These are phyloP conservation scores for Drosophila trapezifrons DNA, from an alignment of 1,140 invertebrate genomes.

Conservation along the genomic window DNA sequence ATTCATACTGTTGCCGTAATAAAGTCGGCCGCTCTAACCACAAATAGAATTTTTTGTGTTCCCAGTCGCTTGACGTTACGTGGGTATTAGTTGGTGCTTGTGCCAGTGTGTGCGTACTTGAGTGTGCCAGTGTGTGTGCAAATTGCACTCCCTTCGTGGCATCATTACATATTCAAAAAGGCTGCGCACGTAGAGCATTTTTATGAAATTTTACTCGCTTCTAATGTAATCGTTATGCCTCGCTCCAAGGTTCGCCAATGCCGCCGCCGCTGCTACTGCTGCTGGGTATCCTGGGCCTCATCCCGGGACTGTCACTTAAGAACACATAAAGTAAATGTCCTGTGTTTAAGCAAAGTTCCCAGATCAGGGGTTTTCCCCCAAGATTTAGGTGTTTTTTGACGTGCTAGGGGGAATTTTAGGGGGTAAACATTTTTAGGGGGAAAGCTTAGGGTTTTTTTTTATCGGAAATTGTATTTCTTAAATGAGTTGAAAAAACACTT, in stretches of 20 bases:
- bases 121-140: constrained; percentile 53
- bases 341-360: constrained; percentile 65
- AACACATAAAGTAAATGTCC: constrained; percentile 75
- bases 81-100: constrained; percentile 39
- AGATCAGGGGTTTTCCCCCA: no score
- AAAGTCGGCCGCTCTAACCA: constrained; percentile 68
- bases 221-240: constrained; percentile 75
- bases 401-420: no score
- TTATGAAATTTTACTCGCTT: constrained; percentile 78
- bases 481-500: no score
- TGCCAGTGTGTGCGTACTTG: constrained; percentile 15
- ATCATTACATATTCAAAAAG: constrained; percentile 80
- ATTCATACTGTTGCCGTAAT: constrained; percentile 68
- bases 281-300: constrained; percentile 17
- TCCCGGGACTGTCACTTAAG: constrained; percentile 67
- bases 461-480: no score
- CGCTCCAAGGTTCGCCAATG: constrained; percentile 16
- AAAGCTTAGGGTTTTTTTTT: no score
- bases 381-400: no score
- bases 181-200: constrained; percentile 72
- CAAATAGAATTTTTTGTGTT: constrained; percentile 77
- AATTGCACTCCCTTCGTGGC: constrained; percentile 70
- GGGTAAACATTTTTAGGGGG: no score
- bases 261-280: neutral
- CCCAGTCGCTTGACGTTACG: constrained; percentile 54